Base-by-base conservation (phyloP, 2,113 vertebrate species). In the Mobula hypostoma region DNA sequence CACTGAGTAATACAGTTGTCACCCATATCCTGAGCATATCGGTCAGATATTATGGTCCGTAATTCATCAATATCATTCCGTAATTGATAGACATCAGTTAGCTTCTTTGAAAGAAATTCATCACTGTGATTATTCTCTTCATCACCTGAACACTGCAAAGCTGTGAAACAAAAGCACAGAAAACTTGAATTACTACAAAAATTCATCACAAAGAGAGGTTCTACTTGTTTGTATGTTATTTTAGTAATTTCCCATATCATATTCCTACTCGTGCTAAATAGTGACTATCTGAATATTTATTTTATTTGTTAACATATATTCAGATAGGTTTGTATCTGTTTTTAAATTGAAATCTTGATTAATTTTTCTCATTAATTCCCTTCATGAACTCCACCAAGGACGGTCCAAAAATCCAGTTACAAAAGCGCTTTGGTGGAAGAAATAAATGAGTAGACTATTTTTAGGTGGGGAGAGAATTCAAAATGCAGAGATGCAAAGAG, bases 41-140 rank as follows among this genome's bases (percentile, higher is more conserved):
- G 97, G 94, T 99, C 98, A 0, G 98, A 98, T 95, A 99, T 97
- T 36, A 97, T 96, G 94, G 97, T 98, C 96, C 98, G 97, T 95
- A 99, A 95, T 36, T 98, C 98, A 61, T 99, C 98, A 0, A 99
- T 98, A 95, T 98, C 98, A 94, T 97, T 97, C 90, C 98, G 97
- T 94, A 99, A 96, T 95, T 98, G 97, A 94, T 96, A 96, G 7
- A 98, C 97, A 4, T 98, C 98, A 2, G 95, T 95, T 83, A 99
- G 97, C 95, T 98, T 98, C 95, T 97, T 97, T 0, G 96, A 96
- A 87, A 98, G 96, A 11, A 96, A 96, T 94, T 98, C 97, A 94
- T 97, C 97, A 95, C 96, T 96, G 82, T 95, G 96, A 56, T 97
- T 96, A 94, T 95, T 95, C 94, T 98, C 96, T 94, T 99, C 98